Evolutionary conservation across 1,140 invertebrate genomes (phyloP).

Genomic region (Muscidifurax raptorellus): DNA sequence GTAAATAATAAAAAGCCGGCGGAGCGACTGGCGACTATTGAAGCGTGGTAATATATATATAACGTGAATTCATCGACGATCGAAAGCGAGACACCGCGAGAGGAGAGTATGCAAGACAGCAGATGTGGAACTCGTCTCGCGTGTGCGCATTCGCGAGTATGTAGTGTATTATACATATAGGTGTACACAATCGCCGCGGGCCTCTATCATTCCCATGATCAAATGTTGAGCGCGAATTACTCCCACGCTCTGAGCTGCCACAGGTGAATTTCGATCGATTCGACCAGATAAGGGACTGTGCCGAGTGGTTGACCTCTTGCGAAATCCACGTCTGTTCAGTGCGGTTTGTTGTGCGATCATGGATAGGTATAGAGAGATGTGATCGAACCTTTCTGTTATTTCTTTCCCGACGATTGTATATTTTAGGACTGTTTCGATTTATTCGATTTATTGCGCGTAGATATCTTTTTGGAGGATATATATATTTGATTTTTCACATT

Average conservation of each 20-base stretch:
- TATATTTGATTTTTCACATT: no score
- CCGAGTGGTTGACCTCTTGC: slow-evolving; percentile 19
- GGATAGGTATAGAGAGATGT: background rate
- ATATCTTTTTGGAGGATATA: no score
- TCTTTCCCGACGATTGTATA: background rate
- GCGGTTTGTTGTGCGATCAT: background rate
- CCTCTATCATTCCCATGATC: slow-evolving; percentile 6
- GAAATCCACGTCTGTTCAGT: background rate
- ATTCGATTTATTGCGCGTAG: no score
- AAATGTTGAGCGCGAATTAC: background rate
- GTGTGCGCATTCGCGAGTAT: background rate
- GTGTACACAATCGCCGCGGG: background rate
- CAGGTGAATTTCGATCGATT: slow-evolving; percentile 24
- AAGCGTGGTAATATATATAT: background rate
- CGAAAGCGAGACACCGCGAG: background rate
- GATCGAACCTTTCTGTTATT: background rate
- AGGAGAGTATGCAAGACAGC: background rate
- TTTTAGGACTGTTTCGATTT: no score
- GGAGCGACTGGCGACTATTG: background rate
- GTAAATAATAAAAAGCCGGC: no score
- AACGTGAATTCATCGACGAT: no score
- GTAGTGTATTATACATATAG: background rate
- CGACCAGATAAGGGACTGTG: background rate
- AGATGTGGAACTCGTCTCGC: background rate
- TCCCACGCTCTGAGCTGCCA: slow-evolving; percentile 8